A percentile compares a stretch with the other conserved stretches of the same genome.
phyloP scores from a whole-genome alignment of 1,140 invertebrate species.

The Helicoverpa zea region DNA sequence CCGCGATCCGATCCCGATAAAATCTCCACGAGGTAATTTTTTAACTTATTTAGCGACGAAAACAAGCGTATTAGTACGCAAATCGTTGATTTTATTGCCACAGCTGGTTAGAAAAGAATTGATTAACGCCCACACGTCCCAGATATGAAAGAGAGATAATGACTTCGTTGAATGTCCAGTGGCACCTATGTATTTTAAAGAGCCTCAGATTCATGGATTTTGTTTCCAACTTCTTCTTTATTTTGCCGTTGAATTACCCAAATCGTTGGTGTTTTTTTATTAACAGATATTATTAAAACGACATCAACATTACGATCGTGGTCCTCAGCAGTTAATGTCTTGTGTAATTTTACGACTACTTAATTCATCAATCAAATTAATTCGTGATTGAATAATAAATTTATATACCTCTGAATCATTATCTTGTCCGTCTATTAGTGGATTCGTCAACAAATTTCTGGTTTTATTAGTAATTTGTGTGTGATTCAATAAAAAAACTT shows the following conservation, averaged over 20 bases:
- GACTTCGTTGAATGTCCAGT: not conserved
- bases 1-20: constrained; percentile 59
- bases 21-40: constrained; percentile 62
- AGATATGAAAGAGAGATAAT: constrained; percentile 27
- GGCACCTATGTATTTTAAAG: not conserved
- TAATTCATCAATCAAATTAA: constrained; percentile 46
- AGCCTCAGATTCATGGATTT: not conserved
- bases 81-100: constrained; percentile 62
- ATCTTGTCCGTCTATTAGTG: constrained; percentile 43
- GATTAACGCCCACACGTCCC: constrained; percentile 55
- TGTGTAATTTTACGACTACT: constrained; percentile 43
- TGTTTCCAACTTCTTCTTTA: not conserved
- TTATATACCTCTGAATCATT: constrained; percentile 41
- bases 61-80: constrained; percentile 65
- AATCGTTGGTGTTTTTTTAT: constrained; percentile 15
- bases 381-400: constrained; percentile 44
- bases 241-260: not conserved
- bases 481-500: constrained; percentile 38
- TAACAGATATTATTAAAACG: not conserved
- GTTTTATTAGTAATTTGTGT: constrained; percentile 45
- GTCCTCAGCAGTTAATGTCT: not conserved
- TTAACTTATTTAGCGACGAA: constrained; percentile 61
- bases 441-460: constrained; percentile 43
- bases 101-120: constrained; percentile 54
- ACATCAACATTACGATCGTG: not conserved